Evolutionary conservation across 2,113 vertebrate genomes (phyloP).

Genomic region (Heptranchias perlo): DNA sequence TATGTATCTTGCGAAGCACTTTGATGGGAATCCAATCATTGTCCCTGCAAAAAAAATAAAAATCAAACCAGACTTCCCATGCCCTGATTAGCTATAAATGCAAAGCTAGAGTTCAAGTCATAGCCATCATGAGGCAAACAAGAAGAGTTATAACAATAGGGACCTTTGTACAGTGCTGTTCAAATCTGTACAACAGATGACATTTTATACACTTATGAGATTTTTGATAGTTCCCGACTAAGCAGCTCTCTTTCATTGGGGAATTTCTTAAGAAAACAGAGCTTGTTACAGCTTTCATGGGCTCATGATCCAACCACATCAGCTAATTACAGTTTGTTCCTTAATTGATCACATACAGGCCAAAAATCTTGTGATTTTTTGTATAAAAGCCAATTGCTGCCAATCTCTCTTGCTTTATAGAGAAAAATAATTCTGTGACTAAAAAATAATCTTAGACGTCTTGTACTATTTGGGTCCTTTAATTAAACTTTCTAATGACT

Average conservation of each 20-base stretch:
- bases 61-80: neutral
- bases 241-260: slow-evolving; percentile 3
- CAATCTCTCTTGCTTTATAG: neutral
- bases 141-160: neutral
- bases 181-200: slow-evolving; percentile 23
- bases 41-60: neutral
- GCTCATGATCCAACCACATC: slow-evolving; percentile 10
- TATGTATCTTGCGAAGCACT: neutral
- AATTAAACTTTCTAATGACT: neutral
- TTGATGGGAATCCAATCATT: slow-evolving; percentile 22
- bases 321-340: slow-evolving; percentile 9
- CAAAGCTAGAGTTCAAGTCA: neutral
- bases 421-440: neutral
- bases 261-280: neutral
- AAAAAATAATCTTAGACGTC: neutral
- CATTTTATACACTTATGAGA: neutral
- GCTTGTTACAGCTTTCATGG: neutral
- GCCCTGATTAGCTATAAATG: neutral
- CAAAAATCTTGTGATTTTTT: neutral
- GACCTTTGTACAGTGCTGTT: slow-evolving; percentile 10
- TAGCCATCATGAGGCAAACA: neutral
- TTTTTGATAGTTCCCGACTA: slow-evolving; percentile 10
- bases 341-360: neutral
- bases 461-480: neutral
- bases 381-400: neutral